These are phyloP conservation scores for Euphonia xanthogaster DNA, from an alignment of 2,797 vertebrate genomes.

Conservation along the genomic window DNA sequence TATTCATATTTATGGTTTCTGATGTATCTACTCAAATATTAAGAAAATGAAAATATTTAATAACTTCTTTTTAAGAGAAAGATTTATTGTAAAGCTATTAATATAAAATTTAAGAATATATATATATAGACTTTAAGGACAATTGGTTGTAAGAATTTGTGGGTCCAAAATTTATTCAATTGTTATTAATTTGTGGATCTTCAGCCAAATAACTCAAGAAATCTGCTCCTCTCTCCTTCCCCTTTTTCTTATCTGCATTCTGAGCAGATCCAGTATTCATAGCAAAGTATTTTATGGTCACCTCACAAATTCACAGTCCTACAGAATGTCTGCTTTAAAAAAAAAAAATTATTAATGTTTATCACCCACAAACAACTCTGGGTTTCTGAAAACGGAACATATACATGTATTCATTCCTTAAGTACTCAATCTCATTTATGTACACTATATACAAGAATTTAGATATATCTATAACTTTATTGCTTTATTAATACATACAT, in stretches of 20 bases:
- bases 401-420: not conserved
- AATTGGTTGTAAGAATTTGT: not conserved
- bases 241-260: not conserved
- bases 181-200: not conserved
- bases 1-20: not conserved
- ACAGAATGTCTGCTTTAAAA: not conserved
- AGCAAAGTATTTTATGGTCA: not conserved
- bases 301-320: rapidly evolving
- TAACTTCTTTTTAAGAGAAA: not conserved
- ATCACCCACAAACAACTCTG: not conserved
- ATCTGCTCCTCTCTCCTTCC: not conserved
- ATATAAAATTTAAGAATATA: not conserved
- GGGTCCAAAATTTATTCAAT: not conserved
- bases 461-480: not conserved
- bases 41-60: not conserved
- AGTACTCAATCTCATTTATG: not conserved
- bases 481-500: not conserved
- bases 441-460: not conserved
- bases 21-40: not conserved
- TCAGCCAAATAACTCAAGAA: not conserved
- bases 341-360: not conserved
- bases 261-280: not conserved
- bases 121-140: not conserved
- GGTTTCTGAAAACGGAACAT: not conserved
- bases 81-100: not conserved